A percentile compares a stretch with the other conserved stretches of the same genome.
Conservation (phyloP, 1,140 invertebrate species). For the Onthophagus taurus region DNA sequence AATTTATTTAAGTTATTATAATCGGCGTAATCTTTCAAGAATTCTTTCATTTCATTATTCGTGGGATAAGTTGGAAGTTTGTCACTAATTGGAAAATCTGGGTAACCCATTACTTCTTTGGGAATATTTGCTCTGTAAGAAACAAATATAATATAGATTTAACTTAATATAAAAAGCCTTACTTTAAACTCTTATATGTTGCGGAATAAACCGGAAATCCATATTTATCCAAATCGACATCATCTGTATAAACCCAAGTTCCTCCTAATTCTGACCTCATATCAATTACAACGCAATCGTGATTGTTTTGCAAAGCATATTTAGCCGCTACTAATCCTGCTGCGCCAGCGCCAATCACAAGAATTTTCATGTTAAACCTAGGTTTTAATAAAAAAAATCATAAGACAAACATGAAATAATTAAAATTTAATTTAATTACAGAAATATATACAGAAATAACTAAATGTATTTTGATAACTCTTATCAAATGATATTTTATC, state of each 20-base stretch:
- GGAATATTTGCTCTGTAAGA: slow-evolving; percentile 64
- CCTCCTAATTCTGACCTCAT: slow-evolving; percentile 51
- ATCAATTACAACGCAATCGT: slow-evolving; percentile 45
- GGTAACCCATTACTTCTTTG: slow-evolving; percentile 66
- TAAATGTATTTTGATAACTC: no score
- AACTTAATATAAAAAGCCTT: no score
- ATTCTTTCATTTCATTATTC: slow-evolving; percentile 51
- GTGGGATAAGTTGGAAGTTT: slow-evolving; percentile 39
- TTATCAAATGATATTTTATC: no score
- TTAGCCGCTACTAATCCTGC: slow-evolving; percentile 60
- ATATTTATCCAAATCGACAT: slow-evolving; percentile 43
- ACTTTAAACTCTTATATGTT: slow-evolving; percentile 46
- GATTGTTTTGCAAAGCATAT: slow-evolving; percentile 39
- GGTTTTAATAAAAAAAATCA: no score
- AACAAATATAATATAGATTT: not conserved
- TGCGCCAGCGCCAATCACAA: slow-evolving; percentile 62
- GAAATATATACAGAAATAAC: no score
- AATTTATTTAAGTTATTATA: slow-evolving; percentile 33
- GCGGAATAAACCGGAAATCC: slow-evolving; percentile 52
- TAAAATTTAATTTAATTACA: no score
- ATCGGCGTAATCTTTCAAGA: slow-evolving; percentile 41
- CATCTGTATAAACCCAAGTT: slow-evolving; percentile 55
- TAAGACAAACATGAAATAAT: no score
- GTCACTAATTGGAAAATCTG: slow-evolving; percentile 51
- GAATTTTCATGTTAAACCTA: no score